Conservation (phyloP, 35 echinoderm and acorn worm genomes). For the Holothuria glaberrima region DNA sequence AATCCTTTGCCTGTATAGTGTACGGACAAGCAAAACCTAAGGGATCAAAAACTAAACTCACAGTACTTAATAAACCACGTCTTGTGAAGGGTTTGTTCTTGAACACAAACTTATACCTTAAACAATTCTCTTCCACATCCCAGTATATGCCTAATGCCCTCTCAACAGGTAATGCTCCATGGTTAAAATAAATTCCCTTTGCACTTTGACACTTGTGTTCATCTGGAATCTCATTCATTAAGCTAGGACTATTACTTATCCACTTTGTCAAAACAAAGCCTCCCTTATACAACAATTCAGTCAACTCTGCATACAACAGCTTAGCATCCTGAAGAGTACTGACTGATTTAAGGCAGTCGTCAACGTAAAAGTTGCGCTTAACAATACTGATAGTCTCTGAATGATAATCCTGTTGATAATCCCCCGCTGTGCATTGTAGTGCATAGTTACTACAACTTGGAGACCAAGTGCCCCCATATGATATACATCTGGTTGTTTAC, state of each 20-base stretch:
- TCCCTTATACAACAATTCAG: neutral
- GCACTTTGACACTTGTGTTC: slow-evolving; percentile 29
- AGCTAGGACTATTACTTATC: neutral
- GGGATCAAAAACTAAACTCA: slow-evolving; percentile 77
- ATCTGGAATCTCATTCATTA: slow-evolving; percentile 51
- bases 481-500: slow-evolving; percentile 37
- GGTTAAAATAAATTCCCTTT: slow-evolving; percentile 53
- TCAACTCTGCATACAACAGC: neutral
- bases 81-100: slow-evolving; percentile 54
- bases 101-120: slow-evolving; percentile 45
- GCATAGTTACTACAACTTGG: slow-evolving; percentile 71
- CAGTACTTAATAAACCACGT: slow-evolving; percentile 63
- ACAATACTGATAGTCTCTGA: neutral
- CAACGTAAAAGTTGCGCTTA: neutral
- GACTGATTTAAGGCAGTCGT: neutral
- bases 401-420: neutral
- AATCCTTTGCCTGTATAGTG: slow-evolving; percentile 52
- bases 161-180: slow-evolving; percentile 51
- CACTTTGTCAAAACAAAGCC: neutral
- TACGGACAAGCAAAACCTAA: slow-evolving; percentile 66
- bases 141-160: slow-evolving; percentile 71
- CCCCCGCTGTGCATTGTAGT: slow-evolving; percentile 36
- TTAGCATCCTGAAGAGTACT: too few relatives aligned
- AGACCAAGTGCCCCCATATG: slow-evolving; percentile 59
- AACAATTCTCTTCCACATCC: slow-evolving; percentile 61